Conservation (phyloP, 1,140 invertebrate genomes). For the Panagrolaimus sp. region DNA sequence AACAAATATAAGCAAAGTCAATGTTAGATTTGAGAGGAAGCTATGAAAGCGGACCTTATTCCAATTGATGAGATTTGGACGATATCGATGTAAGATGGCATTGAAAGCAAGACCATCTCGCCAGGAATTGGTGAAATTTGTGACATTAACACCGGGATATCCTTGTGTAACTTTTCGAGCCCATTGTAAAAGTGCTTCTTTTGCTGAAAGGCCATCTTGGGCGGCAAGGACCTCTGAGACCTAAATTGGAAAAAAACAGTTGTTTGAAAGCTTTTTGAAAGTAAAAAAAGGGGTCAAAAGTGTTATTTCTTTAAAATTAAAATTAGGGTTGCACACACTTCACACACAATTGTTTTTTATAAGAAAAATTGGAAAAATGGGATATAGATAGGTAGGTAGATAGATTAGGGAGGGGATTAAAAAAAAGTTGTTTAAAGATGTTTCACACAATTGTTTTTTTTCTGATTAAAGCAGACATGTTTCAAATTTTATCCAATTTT, state of each 20-base stretch:
- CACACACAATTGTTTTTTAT: no score
- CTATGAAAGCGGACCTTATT: conserved; percentile 41
- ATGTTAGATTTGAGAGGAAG: neutral
- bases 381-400: no score
- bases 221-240: conserved; percentile 90
- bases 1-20: neutral
- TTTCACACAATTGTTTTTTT: no score
- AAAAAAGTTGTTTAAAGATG: no score
- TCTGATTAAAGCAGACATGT: no score
- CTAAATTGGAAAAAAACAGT: conserved; percentile 65
- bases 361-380: no score
- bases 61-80: conserved; percentile 56
- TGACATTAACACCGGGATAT: conserved; percentile 88
- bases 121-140: conserved; percentile 94
- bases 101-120: conserved; percentile 95
- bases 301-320: no score
- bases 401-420: no score
- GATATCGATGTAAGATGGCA: conserved; percentile 90
- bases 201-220: conserved; percentile 78
- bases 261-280: neutral
- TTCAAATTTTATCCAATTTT: no score
- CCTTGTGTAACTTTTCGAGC: conserved; percentile 80
- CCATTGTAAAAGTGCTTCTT: conserved; percentile 90
- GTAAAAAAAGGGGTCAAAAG: no score
- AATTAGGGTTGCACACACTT: no score